These are phyloP conservation scores for Halocynthia aurantium DNA, from an alignment of 23 tunicate genomes.

Conservation along the genomic window DNA sequence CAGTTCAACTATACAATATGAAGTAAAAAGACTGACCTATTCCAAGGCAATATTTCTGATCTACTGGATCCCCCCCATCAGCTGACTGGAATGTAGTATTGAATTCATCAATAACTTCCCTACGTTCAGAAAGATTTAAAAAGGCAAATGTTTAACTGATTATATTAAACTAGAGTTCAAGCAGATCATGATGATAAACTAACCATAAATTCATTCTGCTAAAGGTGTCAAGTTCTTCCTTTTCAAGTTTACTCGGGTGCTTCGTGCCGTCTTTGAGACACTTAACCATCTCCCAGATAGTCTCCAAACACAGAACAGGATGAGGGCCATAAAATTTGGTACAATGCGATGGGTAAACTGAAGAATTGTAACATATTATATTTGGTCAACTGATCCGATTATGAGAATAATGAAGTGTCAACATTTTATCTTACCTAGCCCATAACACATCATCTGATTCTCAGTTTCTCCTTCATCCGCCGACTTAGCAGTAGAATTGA, in stretches of 20 bases:
- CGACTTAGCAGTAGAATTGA: background rate
- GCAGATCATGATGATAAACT: background rate
- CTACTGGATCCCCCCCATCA: background rate
- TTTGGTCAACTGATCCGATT: background rate
- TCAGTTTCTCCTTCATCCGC: slow-evolving; percentile 13
- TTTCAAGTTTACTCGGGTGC: background rate
- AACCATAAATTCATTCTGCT: slow-evolving; percentile 4
- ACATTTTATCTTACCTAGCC: background rate
- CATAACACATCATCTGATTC: background rate
- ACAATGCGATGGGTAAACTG: slow-evolving; percentile 6
- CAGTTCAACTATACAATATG: too few relatives aligned
- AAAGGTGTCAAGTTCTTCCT: background rate
- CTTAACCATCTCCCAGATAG: slow-evolving; percentile 5
- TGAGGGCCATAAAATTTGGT: slow-evolving; percentile 15
- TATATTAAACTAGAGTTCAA: background rate
- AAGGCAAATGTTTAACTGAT: background rate
- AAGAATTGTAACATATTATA: background rate
- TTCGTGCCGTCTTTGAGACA: background rate
- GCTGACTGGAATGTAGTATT: background rate
- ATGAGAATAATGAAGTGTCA: background rate
- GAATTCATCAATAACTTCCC: background rate
- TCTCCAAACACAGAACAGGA: background rate
- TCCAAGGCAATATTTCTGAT: slow-evolving; percentile 10
- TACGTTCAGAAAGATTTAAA: background rate
- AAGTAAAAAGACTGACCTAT: background rate